These are phyloP conservation scores for Pseudopodoces humilis DNA, from an alignment of 2,113 vertebrate species.

Conservation along the genomic window DNA sequence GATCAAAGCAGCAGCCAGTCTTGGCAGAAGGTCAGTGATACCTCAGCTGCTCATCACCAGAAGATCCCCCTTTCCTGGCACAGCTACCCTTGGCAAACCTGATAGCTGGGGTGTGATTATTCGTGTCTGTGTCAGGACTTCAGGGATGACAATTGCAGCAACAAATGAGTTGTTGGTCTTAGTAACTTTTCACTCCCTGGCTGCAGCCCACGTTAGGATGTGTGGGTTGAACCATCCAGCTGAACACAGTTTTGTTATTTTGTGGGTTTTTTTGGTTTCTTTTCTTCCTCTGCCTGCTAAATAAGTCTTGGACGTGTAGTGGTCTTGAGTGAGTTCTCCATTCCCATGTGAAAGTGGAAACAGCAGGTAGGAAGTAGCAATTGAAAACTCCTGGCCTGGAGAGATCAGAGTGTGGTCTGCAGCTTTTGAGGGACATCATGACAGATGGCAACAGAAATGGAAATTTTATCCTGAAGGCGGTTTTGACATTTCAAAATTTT, in stretches of 20 bases:
- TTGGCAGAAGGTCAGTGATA: neutral
- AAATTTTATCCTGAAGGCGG: neutral
- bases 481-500: conserved; percentile 8
- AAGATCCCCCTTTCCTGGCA: neutral
- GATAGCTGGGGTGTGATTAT: neutral
- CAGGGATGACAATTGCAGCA: neutral
- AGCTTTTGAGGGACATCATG: neutral
- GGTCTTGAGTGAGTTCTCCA: neutral
- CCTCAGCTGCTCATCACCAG: neutral
- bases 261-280: too few relatives aligned
- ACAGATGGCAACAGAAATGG: conserved; percentile 12
- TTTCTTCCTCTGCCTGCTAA: neutral
- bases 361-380: neutral
- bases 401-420: neutral
- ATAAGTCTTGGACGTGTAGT: neutral
- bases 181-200: neutral
- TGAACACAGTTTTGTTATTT: neutral
- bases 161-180: neutral
- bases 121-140: neutral
- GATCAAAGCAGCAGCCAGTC: neutral
- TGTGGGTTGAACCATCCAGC: neutral
- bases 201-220: neutral
- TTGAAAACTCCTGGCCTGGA: neutral
- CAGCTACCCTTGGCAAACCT: neutral
- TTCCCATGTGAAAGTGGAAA: neutral